Conservation (phyloP, 1,140 invertebrate species). For the Bombus polaris region DNA sequence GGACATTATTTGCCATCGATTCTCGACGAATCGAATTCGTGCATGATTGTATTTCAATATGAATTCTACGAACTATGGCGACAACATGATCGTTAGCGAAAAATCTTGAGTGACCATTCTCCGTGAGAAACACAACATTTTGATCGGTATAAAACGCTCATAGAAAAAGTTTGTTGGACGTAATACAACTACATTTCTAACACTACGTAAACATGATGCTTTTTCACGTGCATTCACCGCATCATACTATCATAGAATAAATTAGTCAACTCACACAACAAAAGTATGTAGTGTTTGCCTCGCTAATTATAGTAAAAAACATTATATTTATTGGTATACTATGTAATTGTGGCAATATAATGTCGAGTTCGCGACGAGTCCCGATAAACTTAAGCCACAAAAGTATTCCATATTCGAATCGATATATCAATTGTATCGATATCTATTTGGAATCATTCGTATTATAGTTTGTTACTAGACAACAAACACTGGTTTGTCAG, state of each 20-base stretch:
- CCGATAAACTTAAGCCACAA: slow-evolving; percentile 15
- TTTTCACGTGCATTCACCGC: slow-evolving; percentile 62
- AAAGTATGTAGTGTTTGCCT: slow-evolving; percentile 39
- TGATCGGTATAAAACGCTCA: slow-evolving; percentile 77
- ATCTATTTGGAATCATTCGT: not conserved
- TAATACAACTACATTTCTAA: slow-evolving; percentile 68
- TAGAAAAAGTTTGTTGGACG: slow-evolving; percentile 77
- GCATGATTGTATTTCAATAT: slow-evolving; percentile 21
- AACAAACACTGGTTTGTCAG: not conserved
- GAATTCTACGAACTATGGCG: slow-evolving; percentile 60
- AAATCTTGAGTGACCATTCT: slow-evolving; percentile 53
- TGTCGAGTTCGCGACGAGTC: slow-evolving; percentile 46
- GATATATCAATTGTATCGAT: not conserved
- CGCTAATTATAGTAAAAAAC: slow-evolving; percentile 55
- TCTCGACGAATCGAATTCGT: slow-evolving; percentile 15
- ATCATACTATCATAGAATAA: slow-evolving; percentile 37
- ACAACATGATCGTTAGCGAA: slow-evolving; percentile 58
- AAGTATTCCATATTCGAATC: slow-evolving; percentile 8
- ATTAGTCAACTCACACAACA: slow-evolving; percentile 51
- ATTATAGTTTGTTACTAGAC: not conserved
- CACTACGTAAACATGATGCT: slow-evolving; percentile 63
- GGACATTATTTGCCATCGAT: not conserved
- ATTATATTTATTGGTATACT: slow-evolving; percentile 42
- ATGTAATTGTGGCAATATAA: slow-evolving; percentile 41
- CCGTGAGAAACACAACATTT: slow-evolving; percentile 69